Conservation (phyloP, 2,113 vertebrate species). For the Menidia beryllina region DNA sequence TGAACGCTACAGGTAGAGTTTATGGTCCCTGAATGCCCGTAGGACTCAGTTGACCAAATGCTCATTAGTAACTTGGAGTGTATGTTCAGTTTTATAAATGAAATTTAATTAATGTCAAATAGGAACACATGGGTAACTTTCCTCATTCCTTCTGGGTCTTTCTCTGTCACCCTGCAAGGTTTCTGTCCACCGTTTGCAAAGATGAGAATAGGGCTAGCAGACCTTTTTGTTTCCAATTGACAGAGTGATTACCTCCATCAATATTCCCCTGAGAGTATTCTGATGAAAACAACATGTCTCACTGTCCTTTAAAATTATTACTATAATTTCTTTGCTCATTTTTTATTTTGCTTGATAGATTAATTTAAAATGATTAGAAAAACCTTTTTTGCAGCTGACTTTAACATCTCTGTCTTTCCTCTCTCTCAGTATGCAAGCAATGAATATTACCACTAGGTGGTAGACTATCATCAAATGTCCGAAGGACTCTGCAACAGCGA, state of each 20-base stretch:
- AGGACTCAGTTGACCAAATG: not conserved
- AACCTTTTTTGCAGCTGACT: not conserved
- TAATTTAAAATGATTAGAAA: not conserved
- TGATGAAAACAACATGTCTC: not conserved
- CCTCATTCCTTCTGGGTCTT: not conserved
- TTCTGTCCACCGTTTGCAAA: not conserved
- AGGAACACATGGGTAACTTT: not conserved
- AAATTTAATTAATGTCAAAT: constrained; percentile 8
- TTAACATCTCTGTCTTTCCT: not conserved
- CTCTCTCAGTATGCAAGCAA: not conserved
- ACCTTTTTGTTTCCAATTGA: not conserved
- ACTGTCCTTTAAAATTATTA: too few relatives aligned
- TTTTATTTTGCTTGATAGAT: not conserved
- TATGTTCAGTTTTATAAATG: not conserved
- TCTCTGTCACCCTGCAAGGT: not conserved
- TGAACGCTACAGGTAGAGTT: not conserved
- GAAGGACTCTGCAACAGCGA: not conserved
- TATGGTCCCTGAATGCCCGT: not conserved
- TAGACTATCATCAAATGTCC: constrained; percentile 37
- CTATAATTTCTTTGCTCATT: too few relatives aligned
- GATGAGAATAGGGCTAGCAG: not conserved
- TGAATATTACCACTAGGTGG: constrained; percentile 64
- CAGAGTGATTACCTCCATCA: not conserved
- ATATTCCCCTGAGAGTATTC: not conserved
- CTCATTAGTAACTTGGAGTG: not conserved